These are phyloP conservation scores for Ophiothrix spiculata DNA, from an alignment of 35 echinoderm and acorn worm genomes.

Conservation along the genomic window DNA sequence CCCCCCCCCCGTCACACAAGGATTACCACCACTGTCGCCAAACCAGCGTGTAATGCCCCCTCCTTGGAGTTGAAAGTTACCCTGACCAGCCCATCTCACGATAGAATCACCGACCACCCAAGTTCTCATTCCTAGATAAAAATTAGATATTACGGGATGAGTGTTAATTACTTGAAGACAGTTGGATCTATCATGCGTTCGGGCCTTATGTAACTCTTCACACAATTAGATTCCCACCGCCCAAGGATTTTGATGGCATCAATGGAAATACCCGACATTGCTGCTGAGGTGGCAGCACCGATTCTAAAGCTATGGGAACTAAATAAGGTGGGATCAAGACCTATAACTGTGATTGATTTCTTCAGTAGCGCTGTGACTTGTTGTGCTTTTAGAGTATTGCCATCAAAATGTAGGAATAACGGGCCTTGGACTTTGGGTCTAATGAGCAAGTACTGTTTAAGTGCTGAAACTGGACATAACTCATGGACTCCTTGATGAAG, in stretches of 20 bases:
- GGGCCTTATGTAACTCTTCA: not conserved
- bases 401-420: not conserved
- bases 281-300: not conserved
- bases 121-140: not conserved
- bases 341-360: not conserved
- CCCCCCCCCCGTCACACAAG: too few species aligned
- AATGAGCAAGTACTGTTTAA: not conserved
- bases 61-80: not conserved
- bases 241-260: not conserved
- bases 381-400: not conserved
- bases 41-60: not conserved
- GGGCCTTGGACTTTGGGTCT: not conserved
- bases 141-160: too few species aligned
- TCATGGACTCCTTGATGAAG: not conserved
- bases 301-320: not conserved
- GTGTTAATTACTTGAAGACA: too few species aligned
- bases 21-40: not conserved
- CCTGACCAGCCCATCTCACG: not conserved
- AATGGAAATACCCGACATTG: not conserved
- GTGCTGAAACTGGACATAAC: not conserved
- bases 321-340: not conserved
- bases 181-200: too few species aligned
- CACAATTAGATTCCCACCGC: not conserved
- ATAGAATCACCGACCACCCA: not conserved
- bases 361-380: not conserved